Conservation (phyloP, 2,888 invertebrate genomes). For the Cartodere bifasciata region DNA sequence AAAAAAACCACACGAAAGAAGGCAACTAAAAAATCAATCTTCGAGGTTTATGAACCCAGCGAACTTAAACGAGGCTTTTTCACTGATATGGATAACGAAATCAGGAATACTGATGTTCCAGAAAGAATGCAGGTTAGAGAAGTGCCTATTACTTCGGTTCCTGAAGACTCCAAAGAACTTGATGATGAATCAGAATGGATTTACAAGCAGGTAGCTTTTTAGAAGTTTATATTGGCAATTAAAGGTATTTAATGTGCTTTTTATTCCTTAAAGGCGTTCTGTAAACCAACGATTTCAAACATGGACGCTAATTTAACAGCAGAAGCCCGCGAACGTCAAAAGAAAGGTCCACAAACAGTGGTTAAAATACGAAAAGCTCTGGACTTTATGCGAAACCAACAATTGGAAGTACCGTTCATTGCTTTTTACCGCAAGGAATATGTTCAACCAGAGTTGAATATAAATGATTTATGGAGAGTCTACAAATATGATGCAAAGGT, state of each 20-base stretch:
- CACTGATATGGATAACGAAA: conserved; percentile 85
- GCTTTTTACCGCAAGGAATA: conserved; percentile 98
- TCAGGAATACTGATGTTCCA: conserved; percentile 77
- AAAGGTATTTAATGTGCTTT: not conserved
- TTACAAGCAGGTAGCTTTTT: conserved; percentile 51
- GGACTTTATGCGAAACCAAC: conserved; percentile 91
- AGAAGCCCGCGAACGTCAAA: conserved; percentile 41
- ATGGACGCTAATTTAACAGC: conserved; percentile 49
- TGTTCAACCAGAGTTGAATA: conserved; percentile 84
- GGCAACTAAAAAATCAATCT: conserved; percentile 72
- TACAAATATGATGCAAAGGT: conserved; percentile 89
- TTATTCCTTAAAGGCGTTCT: conserved; percentile 50
- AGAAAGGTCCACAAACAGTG: conserved; percentile 57
- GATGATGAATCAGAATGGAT: conserved; percentile 97
- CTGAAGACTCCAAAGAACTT: conserved; percentile 75
- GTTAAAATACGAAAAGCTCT: conserved; percentile 89
- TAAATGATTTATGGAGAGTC: conserved; percentile 96
- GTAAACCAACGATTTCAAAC: conserved; percentile 67
- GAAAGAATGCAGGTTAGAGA: conserved; percentile 87
- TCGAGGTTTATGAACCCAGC: conserved; percentile 93
- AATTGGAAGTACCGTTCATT: conserved; percentile 95
- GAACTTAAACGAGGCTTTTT: conserved; percentile 94
- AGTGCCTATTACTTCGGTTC: conserved; percentile 71
- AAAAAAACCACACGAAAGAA: conserved; percentile 68
- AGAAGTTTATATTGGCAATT: not conserved